Conservation (phyloP, 2,888 invertebrate genomes). For the Chrysotoxum bicinctum region DNA sequence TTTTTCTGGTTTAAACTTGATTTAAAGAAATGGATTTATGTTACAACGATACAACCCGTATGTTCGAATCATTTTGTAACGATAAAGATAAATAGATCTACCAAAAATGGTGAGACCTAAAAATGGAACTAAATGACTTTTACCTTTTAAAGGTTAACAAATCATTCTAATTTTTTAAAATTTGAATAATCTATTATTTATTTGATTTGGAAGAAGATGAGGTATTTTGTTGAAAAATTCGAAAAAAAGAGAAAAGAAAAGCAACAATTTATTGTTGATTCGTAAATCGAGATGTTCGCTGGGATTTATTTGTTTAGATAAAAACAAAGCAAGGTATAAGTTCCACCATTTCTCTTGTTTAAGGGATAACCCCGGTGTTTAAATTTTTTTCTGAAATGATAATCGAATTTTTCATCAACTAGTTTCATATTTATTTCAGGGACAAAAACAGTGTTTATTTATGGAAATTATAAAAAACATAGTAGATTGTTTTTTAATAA, state of each 20-base stretch:
- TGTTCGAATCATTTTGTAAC: slow-evolving; percentile 3
- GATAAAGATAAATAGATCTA: not conserved
- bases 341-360: too few relatives aligned
- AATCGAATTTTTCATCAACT: too few relatives aligned
- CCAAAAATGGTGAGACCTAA: not conserved
- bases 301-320: too few relatives aligned
- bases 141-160: slow-evolving; percentile 9
- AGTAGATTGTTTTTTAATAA: too few relatives aligned
- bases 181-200: slow-evolving; percentile 19
- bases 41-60: not conserved
- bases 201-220: not conserved
- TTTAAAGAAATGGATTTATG: not conserved
- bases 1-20: not conserved
- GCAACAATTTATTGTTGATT: not conserved
- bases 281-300: too few relatives aligned
- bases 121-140: not conserved
- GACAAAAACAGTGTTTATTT: too few relatives aligned
- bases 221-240: not conserved
- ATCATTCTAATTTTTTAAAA: slow-evolving; percentile 12
- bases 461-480: too few relatives aligned
- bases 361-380: too few relatives aligned
- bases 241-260: not conserved
- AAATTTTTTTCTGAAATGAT: too few relatives aligned
- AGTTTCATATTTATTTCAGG: too few relatives aligned
- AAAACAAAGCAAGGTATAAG: too few relatives aligned